Base-by-base conservation (phyloP, 1,140 invertebrate genomes). In the Megalonaias nervosa region DNA sequence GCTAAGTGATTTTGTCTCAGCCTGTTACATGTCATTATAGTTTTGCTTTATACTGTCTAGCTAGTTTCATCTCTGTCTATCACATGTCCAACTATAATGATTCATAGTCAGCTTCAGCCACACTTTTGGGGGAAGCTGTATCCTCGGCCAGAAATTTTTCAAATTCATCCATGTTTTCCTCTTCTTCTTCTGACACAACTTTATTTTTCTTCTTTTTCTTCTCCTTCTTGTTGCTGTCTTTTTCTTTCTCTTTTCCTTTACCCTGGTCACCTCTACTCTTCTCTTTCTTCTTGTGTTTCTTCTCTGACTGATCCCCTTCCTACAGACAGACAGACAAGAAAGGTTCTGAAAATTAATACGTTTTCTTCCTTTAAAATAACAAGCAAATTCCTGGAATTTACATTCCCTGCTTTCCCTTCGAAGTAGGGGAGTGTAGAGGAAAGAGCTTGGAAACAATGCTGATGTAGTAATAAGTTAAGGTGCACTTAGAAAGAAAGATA, bases 81-180 rank as follows among this genome's bases (percentile, higher is more conserved):
- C 38, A 11, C 38, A 31, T 31, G 31, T 31, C 2, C 31, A 48
- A 48, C 76, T 81, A 87, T n/a, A 85, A 80, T 23, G 79, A 75
- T 58, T 87, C 82, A 77, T 85, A 86, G 19, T 81, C 81, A 48
- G 71, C 79, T n/a, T 80, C 82, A 4, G 60, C 78, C 26, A 9
- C 70, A 64, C 3, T 55, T 59, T 38, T 58, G 55, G 16, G 67
- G 23, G 38, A 48, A 9, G 38, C 5, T n/a, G 48, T 70, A 23
- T 67, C 73, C 74, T 80, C 77, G 38, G 81, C 83, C 16, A 94
- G 89, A 87, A 95, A 95, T 82, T 94, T 93, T 84, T 94, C 94
- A 12, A 94, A 87, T 84, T 94, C 94, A 71, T 91, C 86, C 31
- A 87, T 83, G 58, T 86, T 85, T 11, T 87, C 76, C 58, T 81